Base-by-base conservation (phyloP, 2,888 invertebrate species). In the Torymus tubicola region DNA sequence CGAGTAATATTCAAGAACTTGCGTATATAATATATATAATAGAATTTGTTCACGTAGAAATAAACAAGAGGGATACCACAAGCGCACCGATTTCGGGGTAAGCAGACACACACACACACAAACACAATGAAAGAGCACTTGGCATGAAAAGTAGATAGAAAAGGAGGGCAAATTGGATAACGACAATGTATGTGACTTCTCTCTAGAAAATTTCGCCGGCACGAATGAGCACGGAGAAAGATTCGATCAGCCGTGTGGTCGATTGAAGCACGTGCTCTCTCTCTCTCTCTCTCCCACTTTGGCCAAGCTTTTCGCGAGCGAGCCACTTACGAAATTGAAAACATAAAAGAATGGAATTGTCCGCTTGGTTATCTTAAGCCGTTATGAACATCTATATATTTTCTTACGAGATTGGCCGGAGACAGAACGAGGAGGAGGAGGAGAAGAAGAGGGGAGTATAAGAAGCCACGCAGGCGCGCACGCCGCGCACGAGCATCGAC, bases 311-410 rank as follows among this genome's bases (percentile, higher is more conserved):
- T 42, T 8, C 31, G 31, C 42, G 42, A 4, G 42, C 5, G 42
- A 57, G 42, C 64, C 74, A 68, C 75, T 71, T 77, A 77, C 64
- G n/a, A 70, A 70, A 77, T 70, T 77, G 77, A 77, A 77, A 77
- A 64, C 77, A 77, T 58, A 67, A 70, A 77, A 77, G 53, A 70
- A 61, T 57, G 50, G 52, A 70, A 70, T 70, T 77, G 77, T 70
- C 63, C 70, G 65, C 70, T 12, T 42, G 42, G 55, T 70, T 77
- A 76, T 76, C 58, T 76, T 13, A 75, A 65, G 58, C 58, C 67
- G 60, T 68, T 75, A 68, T 16, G 60, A 74, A 52, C 55, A 50
- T 14, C 63, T 64, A 65, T 74, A 64, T 64, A 74, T 65, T 58
- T 74, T 55, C 58, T 58, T 50, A 50, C 21, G 74, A 65, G 65